Evolutionary conservation across 2,888 invertebrate genomes (phyloP).

Genomic region (Punctoribates punctum): DNA sequence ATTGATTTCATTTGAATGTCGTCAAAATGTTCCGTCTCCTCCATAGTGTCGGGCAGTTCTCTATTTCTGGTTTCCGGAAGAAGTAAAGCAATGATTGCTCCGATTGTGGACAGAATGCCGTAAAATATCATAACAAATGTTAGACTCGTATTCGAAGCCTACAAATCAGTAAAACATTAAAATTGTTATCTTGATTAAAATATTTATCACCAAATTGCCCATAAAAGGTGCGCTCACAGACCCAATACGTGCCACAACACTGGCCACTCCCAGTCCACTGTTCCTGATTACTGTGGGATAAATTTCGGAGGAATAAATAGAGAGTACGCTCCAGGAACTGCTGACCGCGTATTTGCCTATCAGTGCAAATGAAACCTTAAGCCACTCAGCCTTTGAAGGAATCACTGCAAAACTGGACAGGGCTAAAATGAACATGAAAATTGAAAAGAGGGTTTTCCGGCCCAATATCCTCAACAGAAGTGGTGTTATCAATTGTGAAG

Average conservation of each 20-base stretch:
- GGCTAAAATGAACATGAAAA: neutral
- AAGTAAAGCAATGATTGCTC: constrained; percentile 14
- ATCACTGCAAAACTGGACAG: constrained; percentile 8
- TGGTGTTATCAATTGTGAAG: constrained; percentile 59
- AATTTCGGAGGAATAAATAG: constrained; percentile 21
- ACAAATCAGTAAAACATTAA: neutral
- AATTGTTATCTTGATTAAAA: neutral
- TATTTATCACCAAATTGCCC: constrained; percentile 33
- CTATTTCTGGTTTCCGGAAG: constrained; percentile 43
- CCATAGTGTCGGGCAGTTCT: constrained; percentile 41
- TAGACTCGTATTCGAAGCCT: constrained; percentile 8
- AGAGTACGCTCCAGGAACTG: neutral
- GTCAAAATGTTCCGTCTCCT: constrained; percentile 16
- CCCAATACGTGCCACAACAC: constrained; percentile 37
- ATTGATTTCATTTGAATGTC: no score
- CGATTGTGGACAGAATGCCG: constrained; percentile 17
- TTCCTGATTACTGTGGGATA: constrained; percentile 42
- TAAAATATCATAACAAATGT: constrained; percentile 34
- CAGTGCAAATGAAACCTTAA: constrained; percentile 29
- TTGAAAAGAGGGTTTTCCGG: neutral
- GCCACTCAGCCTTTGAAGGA: neutral
- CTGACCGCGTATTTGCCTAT: constrained; percentile 38
- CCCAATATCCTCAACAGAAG: constrained; percentile 34
- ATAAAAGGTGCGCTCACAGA: constrained; percentile 42
- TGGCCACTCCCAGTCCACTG: constrained; percentile 26